A percentile compares a stretch with the other conserved stretches of the same genome.
These are phyloP conservation scores for Battus philenor DNA, from an alignment of 1,140 invertebrate species.

Conservation along the genomic window DNA sequence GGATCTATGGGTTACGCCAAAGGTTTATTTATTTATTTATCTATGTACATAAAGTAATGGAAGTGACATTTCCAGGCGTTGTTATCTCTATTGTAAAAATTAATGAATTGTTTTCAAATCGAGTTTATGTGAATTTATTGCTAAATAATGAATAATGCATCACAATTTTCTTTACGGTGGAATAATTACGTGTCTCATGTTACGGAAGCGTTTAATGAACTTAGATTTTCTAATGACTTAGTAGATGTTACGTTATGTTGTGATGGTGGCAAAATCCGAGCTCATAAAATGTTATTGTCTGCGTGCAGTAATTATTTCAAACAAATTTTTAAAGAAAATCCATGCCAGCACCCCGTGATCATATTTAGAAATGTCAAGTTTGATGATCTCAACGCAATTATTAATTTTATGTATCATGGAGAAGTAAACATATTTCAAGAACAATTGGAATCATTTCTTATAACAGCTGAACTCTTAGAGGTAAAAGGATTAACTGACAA, in stretches of 20 bases:
- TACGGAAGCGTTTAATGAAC: conserved; percentile 82
- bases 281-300: conserved; percentile 90
- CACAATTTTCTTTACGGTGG: conserved; percentile 69
- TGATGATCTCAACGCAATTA: conserved; percentile 86
- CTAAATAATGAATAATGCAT: conserved; percentile 63
- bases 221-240: conserved; percentile 86
- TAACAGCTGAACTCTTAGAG: conserved; percentile 91
- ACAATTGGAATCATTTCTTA: conserved; percentile 89
- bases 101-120: conserved; percentile 4
- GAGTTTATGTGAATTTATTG: conserved; percentile 2
- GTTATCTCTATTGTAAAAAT: conserved; percentile 5
- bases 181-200: conserved; percentile 72
- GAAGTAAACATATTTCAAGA: conserved; percentile 94
- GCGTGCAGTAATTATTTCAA: conserved; percentile 90
- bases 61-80: too few relatives aligned
- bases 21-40: too few relatives aligned
- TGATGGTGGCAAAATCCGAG: conserved; percentile 87
- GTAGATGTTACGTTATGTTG: conserved; percentile 91
- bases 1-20: too few relatives aligned
- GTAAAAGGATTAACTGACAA: conserved; percentile 89
- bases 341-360: conserved; percentile 90
- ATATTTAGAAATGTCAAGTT: conserved; percentile 90
- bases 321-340: conserved; percentile 89
- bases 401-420: conserved; percentile 92
- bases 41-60: too few relatives aligned